A percentile compares a stretch with the other conserved stretches of the same genome.
phyloP scores from a whole-genome alignment of 1,140 invertebrate species.

The Bombus vancouverensis region DNA sequence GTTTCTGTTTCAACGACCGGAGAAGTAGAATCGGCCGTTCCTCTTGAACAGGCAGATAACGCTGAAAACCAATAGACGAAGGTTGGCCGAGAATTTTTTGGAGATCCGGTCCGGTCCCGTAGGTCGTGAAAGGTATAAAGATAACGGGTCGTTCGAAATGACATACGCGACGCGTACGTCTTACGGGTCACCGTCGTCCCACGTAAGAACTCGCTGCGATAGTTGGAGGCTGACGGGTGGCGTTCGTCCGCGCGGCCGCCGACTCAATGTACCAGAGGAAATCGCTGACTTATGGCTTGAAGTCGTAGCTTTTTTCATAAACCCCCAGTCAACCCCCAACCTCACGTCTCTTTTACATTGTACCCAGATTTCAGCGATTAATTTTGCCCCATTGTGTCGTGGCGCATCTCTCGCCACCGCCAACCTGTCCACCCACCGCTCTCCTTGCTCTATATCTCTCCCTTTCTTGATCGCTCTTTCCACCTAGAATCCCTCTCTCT shows the following conservation, averaged over 20 bases:
- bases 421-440: constrained; percentile 6
- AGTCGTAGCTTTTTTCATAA: constrained; percentile 78
- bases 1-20: background rate
- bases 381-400: constrained; percentile 77
- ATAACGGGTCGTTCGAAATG: constrained; percentile 73
- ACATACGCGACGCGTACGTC: constrained; percentile 77
- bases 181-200: constrained; percentile 40
- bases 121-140: constrained; percentile 68
- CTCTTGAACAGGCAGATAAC: constrained; percentile 65
- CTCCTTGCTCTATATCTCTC: background rate
- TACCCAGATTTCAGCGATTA: constrained; percentile 82
- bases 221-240: background rate
- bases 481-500: background rate
- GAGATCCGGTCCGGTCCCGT: constrained; percentile 23
- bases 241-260: constrained; percentile 56
- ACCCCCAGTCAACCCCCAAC: constrained; percentile 71
- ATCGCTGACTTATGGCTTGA: constrained; percentile 78
- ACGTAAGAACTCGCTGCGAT: constrained; percentile 61
- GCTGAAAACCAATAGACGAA: constrained; percentile 52
- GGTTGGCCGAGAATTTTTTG: constrained; percentile 75
- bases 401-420: constrained; percentile 62
- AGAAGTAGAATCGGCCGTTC: constrained; percentile 53
- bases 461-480: background rate
- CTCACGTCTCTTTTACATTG: constrained; percentile 80
- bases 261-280: constrained; percentile 77